Evolutionary conservation across 2,797 vertebrate species (phyloP), one percentile per base, ranked within the genome.

Genomic region (Eupleurogrammus muticus): DNA sequence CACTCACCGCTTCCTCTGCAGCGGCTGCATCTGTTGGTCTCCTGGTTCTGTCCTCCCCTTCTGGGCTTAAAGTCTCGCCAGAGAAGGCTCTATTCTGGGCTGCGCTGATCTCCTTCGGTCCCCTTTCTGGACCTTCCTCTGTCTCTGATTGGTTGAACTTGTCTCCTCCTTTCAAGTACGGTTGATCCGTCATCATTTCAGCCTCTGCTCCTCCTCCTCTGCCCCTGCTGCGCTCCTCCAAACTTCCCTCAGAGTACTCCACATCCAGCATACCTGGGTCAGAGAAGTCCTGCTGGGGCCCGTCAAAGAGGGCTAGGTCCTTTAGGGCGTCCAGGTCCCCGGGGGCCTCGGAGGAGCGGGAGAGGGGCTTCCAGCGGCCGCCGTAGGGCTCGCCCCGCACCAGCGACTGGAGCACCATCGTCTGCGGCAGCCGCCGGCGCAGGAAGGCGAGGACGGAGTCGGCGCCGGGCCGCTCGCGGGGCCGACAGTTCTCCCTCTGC

Each of bases 361-460:
- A 47, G 9, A 73, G 64, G 1, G 83, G 44, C 46, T 69, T 60
- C 69, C 89, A 90, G 66, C 85, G 90, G 12, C 86, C 84, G 1
- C 88, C 79, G 21, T 93, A 90, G 17, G 92, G 83, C 65, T 95
- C 90, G 0, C 92, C 93, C 2, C 92, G 90, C 24, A 92, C 92
- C 59, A 95, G 72, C 1, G 92, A 92, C 81, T 92, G 91, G 11
- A 94, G 89, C 0, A 94, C 82, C 1, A 92, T 66, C 0, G 92
- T 89, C 71, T 94, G 93, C 1, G 91, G 93, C 0, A 92, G 81
- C 1, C 92, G 66, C n/a, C 94, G 92, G 46, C 90, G 83, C 66
- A 98, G 90, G 75, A 98, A 97, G 35, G 90, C 93, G 35, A 98
- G 85, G 47, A 92, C 87, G 0, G 96, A 97, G 44, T 94, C 93